Conservation (phyloP, 2,888 invertebrate genomes). For the Byasa hedistus region DNA sequence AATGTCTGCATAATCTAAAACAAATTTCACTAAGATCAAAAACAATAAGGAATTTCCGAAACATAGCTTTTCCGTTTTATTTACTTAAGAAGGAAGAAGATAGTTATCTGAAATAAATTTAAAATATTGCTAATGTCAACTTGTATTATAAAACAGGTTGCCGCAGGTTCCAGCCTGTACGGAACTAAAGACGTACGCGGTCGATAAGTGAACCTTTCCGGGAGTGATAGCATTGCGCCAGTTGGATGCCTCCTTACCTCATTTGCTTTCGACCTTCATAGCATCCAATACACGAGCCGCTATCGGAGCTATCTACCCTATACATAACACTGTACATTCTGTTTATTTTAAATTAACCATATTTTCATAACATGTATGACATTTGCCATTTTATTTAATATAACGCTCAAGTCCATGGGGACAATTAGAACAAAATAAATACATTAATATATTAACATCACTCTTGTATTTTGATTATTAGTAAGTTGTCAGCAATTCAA, state of each 20-base stretch:
- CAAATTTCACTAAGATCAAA: too few relatives aligned
- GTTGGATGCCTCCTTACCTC: constrained; percentile 39
- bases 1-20: too few relatives aligned
- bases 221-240: constrained; percentile 37
- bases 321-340: constrained; percentile 7
- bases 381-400: constrained; percentile 16
- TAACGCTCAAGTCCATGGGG: too few relatives aligned
- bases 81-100: too few relatives aligned
- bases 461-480: too few relatives aligned
- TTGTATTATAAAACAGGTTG: background rate
- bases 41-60: too few relatives aligned
- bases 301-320: constrained; percentile 41
- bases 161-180: background rate
- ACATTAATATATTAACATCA: too few relatives aligned
- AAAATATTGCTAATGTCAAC: too few relatives aligned
- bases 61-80: too few relatives aligned
- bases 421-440: too few relatives aligned
- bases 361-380: background rate
- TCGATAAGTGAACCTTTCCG: constrained; percentile 36
- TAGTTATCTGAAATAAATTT: too few relatives aligned
- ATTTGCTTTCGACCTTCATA: constrained; percentile 41
- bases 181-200: constrained; percentile 1
- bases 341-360: constrained; percentile 1
- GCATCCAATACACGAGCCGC: constrained; percentile 39
- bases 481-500: too few relatives aligned